Conservation (phyloP, 2,113 vertebrate genomes). For the Coregonus clupeaformis region DNA sequence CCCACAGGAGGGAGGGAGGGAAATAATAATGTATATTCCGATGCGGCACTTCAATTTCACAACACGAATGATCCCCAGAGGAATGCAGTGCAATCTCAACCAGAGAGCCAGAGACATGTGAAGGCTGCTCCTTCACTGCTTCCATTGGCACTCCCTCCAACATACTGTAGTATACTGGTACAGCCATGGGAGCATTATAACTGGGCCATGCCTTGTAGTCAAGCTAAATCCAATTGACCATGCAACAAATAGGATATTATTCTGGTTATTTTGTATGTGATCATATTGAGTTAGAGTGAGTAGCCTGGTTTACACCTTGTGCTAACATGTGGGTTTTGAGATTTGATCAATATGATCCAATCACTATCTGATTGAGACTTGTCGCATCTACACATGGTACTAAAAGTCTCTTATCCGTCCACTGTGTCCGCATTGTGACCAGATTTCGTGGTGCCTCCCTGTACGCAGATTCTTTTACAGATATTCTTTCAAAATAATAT, state of each 20-base stretch:
- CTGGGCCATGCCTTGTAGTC: slow-evolving; percentile 2
- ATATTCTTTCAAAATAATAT: too few species aligned
- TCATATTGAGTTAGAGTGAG: not conserved
- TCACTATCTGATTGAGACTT: too few species aligned
- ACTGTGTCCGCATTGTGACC: too few species aligned
- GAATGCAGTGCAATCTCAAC: slow-evolving; percentile 54
- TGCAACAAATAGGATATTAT: not conserved
- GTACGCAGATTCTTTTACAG: too few species aligned
- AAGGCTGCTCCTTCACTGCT: slow-evolving; percentile 19
- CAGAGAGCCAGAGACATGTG: slow-evolving; percentile 36
- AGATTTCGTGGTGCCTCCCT: too few species aligned
- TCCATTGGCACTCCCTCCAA: slow-evolving; percentile 21
- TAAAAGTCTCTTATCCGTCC: too few species aligned
- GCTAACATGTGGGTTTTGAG: too few species aligned
- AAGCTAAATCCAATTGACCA: not conserved
- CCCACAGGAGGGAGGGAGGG: slow-evolving; percentile 16
- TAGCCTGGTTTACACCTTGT: too few species aligned
- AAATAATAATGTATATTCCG: slow-evolving; percentile 64
- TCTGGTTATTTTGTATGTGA: not conserved
- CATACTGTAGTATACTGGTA: not conserved
- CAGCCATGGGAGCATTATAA: too few species aligned
- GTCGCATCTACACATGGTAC: too few species aligned
- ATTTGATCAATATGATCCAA: too few species aligned
- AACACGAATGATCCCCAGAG: slow-evolving; percentile 72
- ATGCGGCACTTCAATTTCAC: slow-evolving; percentile 69